Conservation (phyloP, 2,797 vertebrate species). For the Labroides dimidiatus region DNA sequence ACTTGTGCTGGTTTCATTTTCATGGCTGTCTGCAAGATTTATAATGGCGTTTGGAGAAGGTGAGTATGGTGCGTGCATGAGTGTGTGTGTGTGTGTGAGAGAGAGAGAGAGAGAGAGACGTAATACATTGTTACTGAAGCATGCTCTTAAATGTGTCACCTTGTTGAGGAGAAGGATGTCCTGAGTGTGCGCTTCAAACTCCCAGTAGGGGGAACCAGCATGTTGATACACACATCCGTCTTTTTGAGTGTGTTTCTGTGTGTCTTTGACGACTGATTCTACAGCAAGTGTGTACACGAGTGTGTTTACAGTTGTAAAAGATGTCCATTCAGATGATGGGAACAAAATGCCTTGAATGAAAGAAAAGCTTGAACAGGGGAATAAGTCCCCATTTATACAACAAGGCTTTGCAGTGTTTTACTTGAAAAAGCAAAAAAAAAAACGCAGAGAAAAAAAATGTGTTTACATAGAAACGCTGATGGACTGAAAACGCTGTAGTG, state of each 20-base stretch:
- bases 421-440: too few relatives aligned
- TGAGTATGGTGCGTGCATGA: slow-evolving; percentile 48
- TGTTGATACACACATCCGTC: slow-evolving; percentile 41
- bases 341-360: too few relatives aligned
- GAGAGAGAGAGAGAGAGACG: slow-evolving; percentile 39
- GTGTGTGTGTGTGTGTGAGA: slow-evolving; percentile 31
- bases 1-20: slow-evolving; percentile 85
- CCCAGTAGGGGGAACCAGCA: slow-evolving; percentile 12
- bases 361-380: slow-evolving; percentile 61
- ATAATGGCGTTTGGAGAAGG: slow-evolving; percentile 79
- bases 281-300: neutral
- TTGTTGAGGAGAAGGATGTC: slow-evolving; percentile 68
- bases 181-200: slow-evolving; percentile 55
- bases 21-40: slow-evolving; percentile 87
- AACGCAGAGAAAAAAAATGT: slow-evolving; percentile 53
- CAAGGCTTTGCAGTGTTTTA: too few relatives aligned
- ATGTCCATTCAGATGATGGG: too few relatives aligned
- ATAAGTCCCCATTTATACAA: too few relatives aligned
- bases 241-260: slow-evolving; percentile 25
- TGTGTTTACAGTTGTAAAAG: slow-evolving; percentile 12
- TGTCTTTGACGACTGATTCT: slow-evolving; percentile 7
- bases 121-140: slow-evolving; percentile 63
- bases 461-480: too few relatives aligned
- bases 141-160: slow-evolving; percentile 73
- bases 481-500: too few relatives aligned